Base-by-base conservation (phyloP, 2,888 invertebrate species). In the Chromoteleia sp. region DNA sequence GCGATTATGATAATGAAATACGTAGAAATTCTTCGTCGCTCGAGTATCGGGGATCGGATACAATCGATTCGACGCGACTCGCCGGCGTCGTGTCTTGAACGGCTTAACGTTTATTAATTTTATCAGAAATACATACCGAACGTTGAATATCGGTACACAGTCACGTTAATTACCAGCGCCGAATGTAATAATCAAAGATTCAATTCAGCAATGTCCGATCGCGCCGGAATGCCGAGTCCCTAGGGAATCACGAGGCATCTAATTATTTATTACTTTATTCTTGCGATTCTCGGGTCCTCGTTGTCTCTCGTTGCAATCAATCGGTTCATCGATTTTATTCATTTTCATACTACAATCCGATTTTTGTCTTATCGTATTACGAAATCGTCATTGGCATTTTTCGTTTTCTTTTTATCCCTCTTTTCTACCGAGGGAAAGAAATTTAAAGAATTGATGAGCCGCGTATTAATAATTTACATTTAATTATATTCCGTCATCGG, bases 71-170 rank as follows among this genome's bases (percentile, higher is more conserved):
- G 10, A 3, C 29, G 17, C 15, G 17, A n/a, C n/a, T n/a, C n/a
- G n/a, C 3, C 50, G 29, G 17, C 25, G 29, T 7, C 10, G n/a
- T 36, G 33, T 41, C 68, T 48, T 59, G 84, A 88, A 86, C 75
- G 87, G 88, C 87, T 89, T 86, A 86, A 68, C 84, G 86, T 87
- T 89, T 87, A 89, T 89, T 89, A 89, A 89, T 87, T 89, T 88
- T 86, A 89, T 89, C 86, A 86, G 84, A 84, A 86, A 85, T 86
- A 84, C 85, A 85, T 84, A 83, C 76, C 76, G 84, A 84, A 86
- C 84, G n/a, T n/a, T n/a, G 85, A 85, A 84, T 83, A 83, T 67
- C 82, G 70, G 82, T 77, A 81, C 76, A 50, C 67, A 65, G 75
- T 74, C 65, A 56, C 74, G 82, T 82, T 83, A 83, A 84, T 84